Base-by-base conservation (phyloP, 2,113 vertebrate species). In the Physeter macrocephalus region DNA sequence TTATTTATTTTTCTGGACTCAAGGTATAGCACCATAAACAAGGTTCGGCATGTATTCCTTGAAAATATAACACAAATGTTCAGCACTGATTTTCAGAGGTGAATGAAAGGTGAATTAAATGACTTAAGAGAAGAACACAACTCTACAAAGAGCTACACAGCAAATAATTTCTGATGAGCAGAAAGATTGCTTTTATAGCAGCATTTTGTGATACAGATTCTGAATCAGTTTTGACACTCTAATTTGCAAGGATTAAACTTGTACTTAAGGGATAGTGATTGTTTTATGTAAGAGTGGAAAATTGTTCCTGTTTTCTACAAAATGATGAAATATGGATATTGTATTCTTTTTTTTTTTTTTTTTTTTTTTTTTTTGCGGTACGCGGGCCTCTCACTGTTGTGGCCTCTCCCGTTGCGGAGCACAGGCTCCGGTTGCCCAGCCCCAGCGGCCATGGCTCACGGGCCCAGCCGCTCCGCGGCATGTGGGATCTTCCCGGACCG, bases 1-100 rank as follows among this genome's bases (percentile, higher is more conserved):
- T 95, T 52, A 52, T 52, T 52, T 52, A 52, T 96, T 82, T 72
- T 62, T 52, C 64, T 98, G 89, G 93, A 96, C 90, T 95, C 62
- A 96, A 97, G 82, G 71, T 95, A 89, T 93, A 81, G 93, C 49
- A 97, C 1, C 15, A 95, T 66, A 97, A 96, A 93, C 82, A 90
- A 86, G 61, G n/a, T 93, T 97, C 98, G 87, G 74, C 74, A 90
- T 92, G 23, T 62, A 17, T 95, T 98, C 95, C 93, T 93, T 89
- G 93, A 97, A 98, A 96, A 94, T 74, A 95, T 98, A 98, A 87
- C 41, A 95, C 67, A 92, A 97, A 90, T 41, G 0, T 92, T 61
- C 41, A 7, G 0, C 87, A 90, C 17, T 17, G 77, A 72, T 95
- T 98, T 96, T 94, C 89, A 81, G 69, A 96, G 59, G 74, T 46